Evolutionary conservation across 2,113 vertebrate species (phyloP).

Genomic region (Emydocephalus ijimae): DNA sequence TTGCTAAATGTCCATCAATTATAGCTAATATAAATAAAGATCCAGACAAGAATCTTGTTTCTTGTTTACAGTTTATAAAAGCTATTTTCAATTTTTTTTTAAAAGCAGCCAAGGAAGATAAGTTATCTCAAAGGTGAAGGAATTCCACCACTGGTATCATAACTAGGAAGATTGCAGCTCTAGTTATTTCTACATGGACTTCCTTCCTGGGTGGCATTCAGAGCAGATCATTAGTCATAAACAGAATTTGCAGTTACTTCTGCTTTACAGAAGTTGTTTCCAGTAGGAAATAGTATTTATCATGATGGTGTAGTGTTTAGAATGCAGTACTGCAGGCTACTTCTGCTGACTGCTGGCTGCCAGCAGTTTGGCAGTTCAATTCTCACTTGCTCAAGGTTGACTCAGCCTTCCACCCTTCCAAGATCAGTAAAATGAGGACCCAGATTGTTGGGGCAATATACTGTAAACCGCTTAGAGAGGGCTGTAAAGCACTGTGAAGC

Average conservation of each 20-base stretch:
- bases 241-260: not conserved
- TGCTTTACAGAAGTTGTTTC: not conserved
- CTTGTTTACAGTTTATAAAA: not conserved
- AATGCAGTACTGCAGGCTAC: too few species aligned
- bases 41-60: not conserved
- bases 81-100: not conserved
- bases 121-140: not conserved
- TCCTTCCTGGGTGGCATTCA: not conserved
- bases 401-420: too few species aligned
- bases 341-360: too few species aligned
- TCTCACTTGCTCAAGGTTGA: too few species aligned
- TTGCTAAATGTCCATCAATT: not conserved
- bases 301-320: too few species aligned
- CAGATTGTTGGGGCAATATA: too few species aligned
- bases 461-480: too few species aligned
- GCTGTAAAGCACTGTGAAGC: too few species aligned
- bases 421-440: too few species aligned
- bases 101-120: not conserved
- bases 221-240: not conserved
- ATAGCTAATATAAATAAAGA: not conserved
- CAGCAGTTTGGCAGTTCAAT: too few species aligned
- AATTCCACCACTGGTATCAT: not conserved
- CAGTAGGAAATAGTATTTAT: conserved; percentile 32
- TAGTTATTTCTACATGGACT: not conserved
- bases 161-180: not conserved